Conservation (phyloP, 2,797 vertebrate genomes). For the Falco biarmicus region DNA sequence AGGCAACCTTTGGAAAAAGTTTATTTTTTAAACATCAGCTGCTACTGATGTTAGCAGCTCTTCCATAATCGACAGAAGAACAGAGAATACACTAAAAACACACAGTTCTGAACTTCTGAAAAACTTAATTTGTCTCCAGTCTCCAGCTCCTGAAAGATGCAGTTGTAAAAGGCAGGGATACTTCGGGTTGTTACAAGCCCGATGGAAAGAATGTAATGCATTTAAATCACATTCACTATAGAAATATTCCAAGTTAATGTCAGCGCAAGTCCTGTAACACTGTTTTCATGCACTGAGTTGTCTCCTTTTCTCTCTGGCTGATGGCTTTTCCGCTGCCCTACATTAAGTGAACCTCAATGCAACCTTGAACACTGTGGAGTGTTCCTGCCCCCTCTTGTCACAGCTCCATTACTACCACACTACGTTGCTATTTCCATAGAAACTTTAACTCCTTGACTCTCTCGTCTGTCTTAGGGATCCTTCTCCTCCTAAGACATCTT, state of each 20-base stretch:
- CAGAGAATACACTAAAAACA: neutral
- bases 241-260: too few relatives aligned
- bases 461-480: neutral
- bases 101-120: neutral
- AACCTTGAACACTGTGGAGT: neutral
- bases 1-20: neutral
- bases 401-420: neutral
- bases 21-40: too few relatives aligned
- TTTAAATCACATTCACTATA: neutral
- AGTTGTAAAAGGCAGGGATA: neutral
- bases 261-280: neutral
- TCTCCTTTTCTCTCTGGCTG: neutral
- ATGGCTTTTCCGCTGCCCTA: neutral
- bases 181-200: neutral
- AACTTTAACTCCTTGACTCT: neutral
- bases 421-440: neutral
- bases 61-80: neutral
- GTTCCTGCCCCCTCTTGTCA: slow-evolving; percentile 40
- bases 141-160: neutral
- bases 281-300: neutral
- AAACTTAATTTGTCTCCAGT: neutral
- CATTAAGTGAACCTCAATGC: neutral
- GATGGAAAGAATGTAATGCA: neutral
- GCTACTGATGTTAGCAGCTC: neutral
- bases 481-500: neutral